phyloP scores from a whole-genome alignment of 2,113 vertebrate genomes.

The Daboia siamensis region DNA sequence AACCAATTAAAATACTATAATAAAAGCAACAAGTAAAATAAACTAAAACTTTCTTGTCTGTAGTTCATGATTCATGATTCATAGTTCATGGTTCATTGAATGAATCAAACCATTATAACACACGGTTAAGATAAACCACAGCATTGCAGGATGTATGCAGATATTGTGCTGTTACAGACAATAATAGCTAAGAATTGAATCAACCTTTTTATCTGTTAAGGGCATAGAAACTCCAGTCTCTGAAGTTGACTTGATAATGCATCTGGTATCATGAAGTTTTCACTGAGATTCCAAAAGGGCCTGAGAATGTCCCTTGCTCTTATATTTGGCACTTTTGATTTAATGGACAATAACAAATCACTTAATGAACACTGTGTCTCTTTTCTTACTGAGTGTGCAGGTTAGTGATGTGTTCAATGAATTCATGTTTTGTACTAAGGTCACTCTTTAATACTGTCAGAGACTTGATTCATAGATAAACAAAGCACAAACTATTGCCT shows the following conservation, averaged over 20 bases:
- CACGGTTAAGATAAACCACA: not conserved
- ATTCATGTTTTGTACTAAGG: not conserved
- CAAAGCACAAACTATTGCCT: not conserved
- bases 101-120: not conserved
- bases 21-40: not conserved
- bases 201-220: not conserved
- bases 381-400: not conserved
- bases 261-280: not conserved
- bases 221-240: not conserved
- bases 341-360: not conserved
- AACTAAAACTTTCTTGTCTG: not conserved
- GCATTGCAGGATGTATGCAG: not conserved
- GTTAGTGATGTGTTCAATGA: not conserved
- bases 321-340: not conserved
- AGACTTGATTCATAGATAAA: not conserved
- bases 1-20: not conserved
- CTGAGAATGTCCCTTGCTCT: not conserved
- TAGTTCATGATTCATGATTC: not conserved
- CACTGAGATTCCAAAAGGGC: not conserved
- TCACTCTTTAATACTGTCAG: not conserved
- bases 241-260: not conserved
- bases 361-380: not conserved
- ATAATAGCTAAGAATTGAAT: not conserved
- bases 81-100: not conserved
- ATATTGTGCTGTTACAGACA: not conserved